Conservation (phyloP, 2,888 invertebrate genomes). For the Apotomis turbidana region DNA sequence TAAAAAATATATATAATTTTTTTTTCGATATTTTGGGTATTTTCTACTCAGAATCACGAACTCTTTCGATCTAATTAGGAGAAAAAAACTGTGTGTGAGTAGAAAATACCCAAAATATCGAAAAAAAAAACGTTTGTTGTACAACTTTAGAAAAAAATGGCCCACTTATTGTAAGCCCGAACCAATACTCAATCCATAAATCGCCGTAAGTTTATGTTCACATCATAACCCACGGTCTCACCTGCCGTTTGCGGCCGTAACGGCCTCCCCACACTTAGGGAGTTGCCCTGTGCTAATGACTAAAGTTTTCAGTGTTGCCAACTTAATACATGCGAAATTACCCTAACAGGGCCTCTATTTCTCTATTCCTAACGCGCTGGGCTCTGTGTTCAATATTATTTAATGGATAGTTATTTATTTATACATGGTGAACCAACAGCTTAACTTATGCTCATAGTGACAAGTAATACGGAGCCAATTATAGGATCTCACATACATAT, state of each 20-base stretch:
- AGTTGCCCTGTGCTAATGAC: constrained; percentile 75
- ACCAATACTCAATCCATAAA: constrained; percentile 47
- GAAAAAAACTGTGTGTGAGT: too few relatives aligned
- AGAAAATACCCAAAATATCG: too few relatives aligned
- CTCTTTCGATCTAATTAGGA: too few relatives aligned
- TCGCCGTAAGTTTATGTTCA: constrained; percentile 62
- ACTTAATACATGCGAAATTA: constrained; percentile 76
- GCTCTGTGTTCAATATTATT: not conserved
- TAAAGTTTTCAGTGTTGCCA: constrained; percentile 71
- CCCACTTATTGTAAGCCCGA: not conserved
- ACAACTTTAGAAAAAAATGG: too few relatives aligned
- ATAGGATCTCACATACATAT: too few relatives aligned
- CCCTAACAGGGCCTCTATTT: constrained; percentile 52
- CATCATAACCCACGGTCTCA: constrained; percentile 52
- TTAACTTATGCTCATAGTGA: too few relatives aligned
- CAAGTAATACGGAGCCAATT: too few relatives aligned
- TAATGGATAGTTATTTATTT: not conserved
- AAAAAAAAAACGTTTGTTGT: too few relatives aligned
- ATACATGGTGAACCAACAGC: too few relatives aligned
- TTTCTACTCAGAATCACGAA: too few relatives aligned
- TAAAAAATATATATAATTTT: too few relatives aligned
- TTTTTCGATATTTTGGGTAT: too few relatives aligned
- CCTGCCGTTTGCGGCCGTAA: constrained; percentile 70
- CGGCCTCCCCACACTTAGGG: constrained; percentile 65
- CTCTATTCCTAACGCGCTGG: not conserved